These are phyloP conservation scores for Enteromius viviparus DNA, from an alignment of 2,797 vertebrate genomes.

Conservation along the genomic window DNA sequence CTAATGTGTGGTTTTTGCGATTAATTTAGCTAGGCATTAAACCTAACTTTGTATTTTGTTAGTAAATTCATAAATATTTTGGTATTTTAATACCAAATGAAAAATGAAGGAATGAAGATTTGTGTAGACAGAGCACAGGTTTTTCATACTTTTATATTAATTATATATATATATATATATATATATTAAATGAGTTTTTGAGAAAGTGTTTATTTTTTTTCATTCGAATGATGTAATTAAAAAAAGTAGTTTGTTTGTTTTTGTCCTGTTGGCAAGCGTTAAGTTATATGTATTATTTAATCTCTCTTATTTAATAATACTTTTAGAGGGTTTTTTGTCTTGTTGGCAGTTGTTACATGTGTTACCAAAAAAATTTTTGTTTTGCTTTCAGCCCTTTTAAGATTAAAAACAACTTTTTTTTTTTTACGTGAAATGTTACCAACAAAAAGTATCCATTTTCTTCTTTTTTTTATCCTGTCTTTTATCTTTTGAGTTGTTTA, in stretches of 20 bases:
- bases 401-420: constrained; percentile 57
- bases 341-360: constrained; percentile 56
- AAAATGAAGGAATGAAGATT: not conserved
- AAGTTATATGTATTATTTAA: constrained; percentile 34
- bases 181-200: not conserved
- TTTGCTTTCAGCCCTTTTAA: not conserved
- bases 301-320: not conserved
- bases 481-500: constrained; percentile 51
- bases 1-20: not conserved
- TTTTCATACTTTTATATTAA: not conserved
- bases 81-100: not conserved
- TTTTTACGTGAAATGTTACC: constrained; percentile 26
- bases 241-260: not conserved
- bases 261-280: constrained; percentile 65
- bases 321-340: constrained; percentile 51
- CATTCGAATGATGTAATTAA: no score
- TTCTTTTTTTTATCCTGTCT: not conserved
- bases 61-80: not conserved
- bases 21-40: not conserved
- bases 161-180: no score
- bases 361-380: constrained; percentile 5
- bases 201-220: not conserved
- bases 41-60: not conserved
- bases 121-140: no score
- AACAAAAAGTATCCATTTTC: constrained; percentile 13